These are phyloP conservation scores for Tinea trinotella DNA, from an alignment of 2,888 invertebrate species.

Conservation along the genomic window DNA sequence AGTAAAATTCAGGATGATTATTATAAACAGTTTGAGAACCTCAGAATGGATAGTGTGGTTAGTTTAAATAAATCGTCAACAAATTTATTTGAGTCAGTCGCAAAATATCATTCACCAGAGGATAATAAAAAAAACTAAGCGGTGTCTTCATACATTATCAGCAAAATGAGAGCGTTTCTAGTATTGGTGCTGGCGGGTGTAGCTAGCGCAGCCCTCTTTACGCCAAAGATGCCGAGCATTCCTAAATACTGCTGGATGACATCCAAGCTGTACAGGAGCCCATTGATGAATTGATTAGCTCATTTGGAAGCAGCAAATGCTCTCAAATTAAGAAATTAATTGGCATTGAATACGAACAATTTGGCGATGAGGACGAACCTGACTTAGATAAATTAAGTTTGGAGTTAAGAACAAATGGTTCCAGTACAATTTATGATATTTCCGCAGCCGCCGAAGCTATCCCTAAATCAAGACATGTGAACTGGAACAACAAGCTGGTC, in stretches of 20 bases:
- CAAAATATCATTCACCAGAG: too few relatives aligned
- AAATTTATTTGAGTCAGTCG: too few relatives aligned
- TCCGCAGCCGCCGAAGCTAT: conserved; percentile 1
- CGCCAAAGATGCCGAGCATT: background rate
- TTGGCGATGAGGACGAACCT: background rate
- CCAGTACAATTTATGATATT: background rate
- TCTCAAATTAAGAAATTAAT: conserved; percentile 1
- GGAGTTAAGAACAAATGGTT: conserved; percentile 2
- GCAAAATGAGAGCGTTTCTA: too few relatives aligned
- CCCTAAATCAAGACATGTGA: background rate
- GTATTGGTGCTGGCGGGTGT: background rate
- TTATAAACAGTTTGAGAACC: too few relatives aligned
- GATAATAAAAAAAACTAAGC: too few relatives aligned
- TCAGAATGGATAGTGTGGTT: too few relatives aligned
- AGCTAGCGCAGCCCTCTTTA: background rate
- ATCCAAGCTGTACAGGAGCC: background rate
- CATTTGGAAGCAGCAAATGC: background rate
- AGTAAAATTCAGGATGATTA: too few relatives aligned
- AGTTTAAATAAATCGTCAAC: too few relatives aligned
- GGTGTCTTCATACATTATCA: too few relatives aligned
- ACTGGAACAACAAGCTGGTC: conserved; percentile 17
- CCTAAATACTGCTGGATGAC: background rate
- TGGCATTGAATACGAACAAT: background rate
- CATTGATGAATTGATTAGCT: background rate
- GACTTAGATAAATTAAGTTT: background rate